Base-by-base conservation (phyloP, 92 coral and sea anemone genomes). In the Blastomussa wellsi region DNA sequence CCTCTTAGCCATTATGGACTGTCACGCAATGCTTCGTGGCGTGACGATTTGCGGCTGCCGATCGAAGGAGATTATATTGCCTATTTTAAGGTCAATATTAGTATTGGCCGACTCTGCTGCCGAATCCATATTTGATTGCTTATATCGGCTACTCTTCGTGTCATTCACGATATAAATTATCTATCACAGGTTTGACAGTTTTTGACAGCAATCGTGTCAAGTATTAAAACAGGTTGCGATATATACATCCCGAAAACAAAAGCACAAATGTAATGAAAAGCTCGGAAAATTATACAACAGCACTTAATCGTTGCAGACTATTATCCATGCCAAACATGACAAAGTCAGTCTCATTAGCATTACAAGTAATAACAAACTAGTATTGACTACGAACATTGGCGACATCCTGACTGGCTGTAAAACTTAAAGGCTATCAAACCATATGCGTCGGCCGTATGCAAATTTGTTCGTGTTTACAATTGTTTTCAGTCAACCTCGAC, bases 361-460 rank as follows among this genome's bases (percentile, higher is more conserved):
- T 14, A 51, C 14, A 48, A 51, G 0, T 51, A 15, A 51, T 51
- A 14, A 51, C 57, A 51, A 51, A 15, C 57, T 51, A 51, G 14
- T 10, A 26, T n/a, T 2, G 2, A 1, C 32, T 3, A 24, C n/a
- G 68, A 0, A 4, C 22, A 35, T 14, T 15, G 75, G 22, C 19
- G 35, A 42, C 22, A n/a, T 35, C 35, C 74, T 36, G 0, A 37
- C 44, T 70, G 48, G 28, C 42, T 37, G 5, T 14, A 7, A 70
- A 35, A 36, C 14, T 17, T 7, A 19, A 22, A 36, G 42, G 28
- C 7, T 70, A 70, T 33, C 75, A 35, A 10, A 29, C 13, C 75
- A 70, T 70, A 70, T 70, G 75, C 75, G 4, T 16, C 28, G 26
- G n/a, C 75, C 28, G 24, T 70, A 70, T 70, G 75, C 75, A 70